Percentiles rank a stretch among this genome's conserved stretches.
These are phyloP conservation scores for Melanotaenia parkinsoni DNA, from an alignment of 2,797 vertebrate genomes.

Conservation along the genomic window DNA sequence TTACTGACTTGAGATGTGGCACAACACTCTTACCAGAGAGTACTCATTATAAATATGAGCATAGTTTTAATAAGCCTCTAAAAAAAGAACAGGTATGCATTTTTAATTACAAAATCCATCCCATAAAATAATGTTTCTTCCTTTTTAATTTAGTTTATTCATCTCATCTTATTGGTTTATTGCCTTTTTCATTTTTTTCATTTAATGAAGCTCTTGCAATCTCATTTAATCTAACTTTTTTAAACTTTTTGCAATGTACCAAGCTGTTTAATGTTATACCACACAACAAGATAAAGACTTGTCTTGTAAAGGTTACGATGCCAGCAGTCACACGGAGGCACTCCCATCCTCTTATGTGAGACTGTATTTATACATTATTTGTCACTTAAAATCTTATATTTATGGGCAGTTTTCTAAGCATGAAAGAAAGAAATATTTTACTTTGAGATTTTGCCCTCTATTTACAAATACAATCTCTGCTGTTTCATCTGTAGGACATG, in stretches of 20 bases:
- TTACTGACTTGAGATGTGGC: constrained; percentile 8
- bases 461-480: constrained; percentile 37
- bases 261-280: background rate
- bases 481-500: constrained; percentile 31
- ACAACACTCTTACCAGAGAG: constrained; percentile 6
- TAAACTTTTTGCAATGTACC: background rate
- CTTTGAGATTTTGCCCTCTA: constrained; percentile 34
- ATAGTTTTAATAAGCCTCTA: constrained; percentile 30
- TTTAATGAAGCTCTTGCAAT: background rate
- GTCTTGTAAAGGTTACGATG: background rate
- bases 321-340: background rate
- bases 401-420: constrained; percentile 9
- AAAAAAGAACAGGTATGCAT: constrained; percentile 1
- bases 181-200: too few species aligned
- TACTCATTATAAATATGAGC: constrained; percentile 29
- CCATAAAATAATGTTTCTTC: background rate
- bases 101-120: background rate
- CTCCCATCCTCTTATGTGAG: constrained; percentile 6
- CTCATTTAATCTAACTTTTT: background rate
- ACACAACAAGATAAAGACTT: background rate
- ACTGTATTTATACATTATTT: constrained; percentile 22
- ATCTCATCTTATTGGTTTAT: too few species aligned
- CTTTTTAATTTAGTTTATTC: too few species aligned
- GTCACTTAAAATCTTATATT: constrained; percentile 36
- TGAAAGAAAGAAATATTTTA: constrained; percentile 1